A percentile compares a stretch with the other conserved stretches of the same genome.
Conservation (phyloP, 64 coral and sea anemone species). For the Pocillopora verrucosa region DNA sequence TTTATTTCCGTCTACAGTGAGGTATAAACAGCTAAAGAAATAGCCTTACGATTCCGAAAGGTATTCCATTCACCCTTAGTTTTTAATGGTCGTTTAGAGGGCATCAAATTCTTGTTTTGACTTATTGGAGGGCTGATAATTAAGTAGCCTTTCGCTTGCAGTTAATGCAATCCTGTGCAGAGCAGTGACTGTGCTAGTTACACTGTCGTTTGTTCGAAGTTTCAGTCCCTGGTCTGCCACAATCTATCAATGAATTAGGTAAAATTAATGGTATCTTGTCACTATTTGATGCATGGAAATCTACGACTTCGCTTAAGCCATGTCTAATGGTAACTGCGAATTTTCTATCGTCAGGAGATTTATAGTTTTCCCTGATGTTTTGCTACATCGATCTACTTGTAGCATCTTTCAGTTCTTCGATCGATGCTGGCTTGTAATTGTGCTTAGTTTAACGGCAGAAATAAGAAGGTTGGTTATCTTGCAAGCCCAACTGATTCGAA, state of each 20-base stretch:
- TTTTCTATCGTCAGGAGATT: neutral
- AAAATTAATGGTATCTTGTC: slow-evolving; percentile 12
- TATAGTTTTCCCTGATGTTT: neutral
- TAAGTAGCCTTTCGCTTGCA: neutral
- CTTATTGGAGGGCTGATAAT: neutral
- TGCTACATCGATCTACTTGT: neutral
- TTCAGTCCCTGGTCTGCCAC: slow-evolving; percentile 8
- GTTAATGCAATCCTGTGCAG: neutral
- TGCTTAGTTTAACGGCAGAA: neutral
- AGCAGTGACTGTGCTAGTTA: neutral
- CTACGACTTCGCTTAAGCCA: neutral
- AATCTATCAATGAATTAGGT: slow-evolving; percentile 15
- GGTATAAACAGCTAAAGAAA: slow-evolving; percentile 93
- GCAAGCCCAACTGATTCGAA: slow-evolving; percentile 1
- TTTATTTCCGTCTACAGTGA: slow-evolving; percentile 99
- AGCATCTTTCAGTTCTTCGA: neutral
- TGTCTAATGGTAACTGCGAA: neutral
- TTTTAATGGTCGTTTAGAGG: neutral
- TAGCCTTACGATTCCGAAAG: slow-evolving; percentile 26
- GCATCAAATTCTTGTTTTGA: slow-evolving; percentile 14
- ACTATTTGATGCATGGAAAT: neutral
- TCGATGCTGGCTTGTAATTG: neutral
- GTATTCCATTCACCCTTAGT: neutral
- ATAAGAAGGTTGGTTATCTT: neutral
- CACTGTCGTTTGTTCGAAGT: slow-evolving; percentile 15